phyloP scores from a whole-genome alignment of 2,888 invertebrate species.

The Gibbula magus region DNA sequence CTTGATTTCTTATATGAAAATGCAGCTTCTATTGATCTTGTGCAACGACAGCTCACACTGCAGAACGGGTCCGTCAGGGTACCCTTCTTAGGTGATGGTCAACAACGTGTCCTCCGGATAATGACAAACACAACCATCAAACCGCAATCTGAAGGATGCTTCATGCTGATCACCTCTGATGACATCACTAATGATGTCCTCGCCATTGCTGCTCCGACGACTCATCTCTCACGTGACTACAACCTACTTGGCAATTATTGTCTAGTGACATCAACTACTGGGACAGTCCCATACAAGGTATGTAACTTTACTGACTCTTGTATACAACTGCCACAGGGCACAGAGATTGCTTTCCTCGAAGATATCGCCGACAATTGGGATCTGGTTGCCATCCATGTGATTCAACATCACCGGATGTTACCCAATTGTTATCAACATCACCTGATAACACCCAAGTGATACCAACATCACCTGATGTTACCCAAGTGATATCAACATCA shows the following conservation, averaged over 20 bases:
- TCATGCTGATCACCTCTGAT: not conserved
- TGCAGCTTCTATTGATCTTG: slow-evolving; percentile 34
- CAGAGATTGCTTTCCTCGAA: slow-evolving; percentile 33
- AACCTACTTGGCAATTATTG: not conserved
- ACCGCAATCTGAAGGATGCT: not conserved
- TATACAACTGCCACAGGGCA: slow-evolving; percentile 31
- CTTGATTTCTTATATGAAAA: slow-evolving; percentile 42
- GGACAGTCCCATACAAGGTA: slow-evolving; percentile 11
- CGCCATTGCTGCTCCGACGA: not conserved
- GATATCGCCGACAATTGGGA: no score
- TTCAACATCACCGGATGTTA: no score
- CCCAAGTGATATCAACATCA: no score
- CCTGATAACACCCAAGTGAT: no score
- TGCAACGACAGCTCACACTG: slow-evolving; percentile 17
- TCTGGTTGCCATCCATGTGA: no score
- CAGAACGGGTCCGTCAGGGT: not conserved
- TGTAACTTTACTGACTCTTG: slow-evolving; percentile 36
- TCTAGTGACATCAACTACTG: not conserved
- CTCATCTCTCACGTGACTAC: not conserved
- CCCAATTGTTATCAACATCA: no score
- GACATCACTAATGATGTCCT: not conserved
- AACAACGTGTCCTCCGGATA: not conserved
- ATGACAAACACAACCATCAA: not conserved
- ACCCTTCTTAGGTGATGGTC: not conserved
- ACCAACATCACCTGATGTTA: no score